Evolutionary conservation across 2,797 vertebrate species (phyloP).

Genomic region (Cephalopachus bancanus): DNA sequence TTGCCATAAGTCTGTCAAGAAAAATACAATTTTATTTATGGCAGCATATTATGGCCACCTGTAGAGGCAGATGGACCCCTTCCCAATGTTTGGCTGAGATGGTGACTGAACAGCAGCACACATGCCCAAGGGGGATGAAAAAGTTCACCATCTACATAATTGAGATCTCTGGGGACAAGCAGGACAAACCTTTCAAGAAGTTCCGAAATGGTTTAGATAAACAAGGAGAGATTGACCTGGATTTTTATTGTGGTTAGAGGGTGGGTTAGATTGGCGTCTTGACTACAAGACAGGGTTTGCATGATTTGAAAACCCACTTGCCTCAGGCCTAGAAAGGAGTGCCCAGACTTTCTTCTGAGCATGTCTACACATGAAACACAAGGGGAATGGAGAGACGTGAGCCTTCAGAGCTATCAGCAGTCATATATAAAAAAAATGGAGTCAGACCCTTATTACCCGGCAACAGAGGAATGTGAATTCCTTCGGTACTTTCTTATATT

Average conservation of each 20-base stretch:
- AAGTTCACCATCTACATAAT: background rate
- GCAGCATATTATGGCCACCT: background rate
- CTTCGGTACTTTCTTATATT: background rate
- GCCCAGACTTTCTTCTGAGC: background rate
- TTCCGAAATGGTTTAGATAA: background rate
- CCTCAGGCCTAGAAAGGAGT: accelerated
- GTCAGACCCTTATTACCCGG: background rate
- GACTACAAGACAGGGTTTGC: background rate
- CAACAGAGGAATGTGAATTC: background rate
- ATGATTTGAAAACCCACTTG: background rate
- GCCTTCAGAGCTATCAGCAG: background rate
- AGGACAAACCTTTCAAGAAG: background rate
- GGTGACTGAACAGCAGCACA: too few relatives aligned
- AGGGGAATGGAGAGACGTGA: background rate
- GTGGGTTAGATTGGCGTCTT: background rate
- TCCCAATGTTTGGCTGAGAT: background rate
- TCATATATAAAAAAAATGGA: background rate
- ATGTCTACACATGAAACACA: background rate
- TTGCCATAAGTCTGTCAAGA: background rate
- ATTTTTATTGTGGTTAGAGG: background rate
- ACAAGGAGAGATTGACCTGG: background rate
- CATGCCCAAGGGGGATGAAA: background rate
- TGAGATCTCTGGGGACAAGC: background rate
- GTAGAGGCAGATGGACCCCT: background rate
- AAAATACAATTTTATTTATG: background rate